A percentile compares a stretch with the other conserved stretches of the same genome.
These are phyloP conservation scores for Onthophagus taurus DNA, from an alignment of 1,140 invertebrate species.

Conservation along the genomic window DNA sequence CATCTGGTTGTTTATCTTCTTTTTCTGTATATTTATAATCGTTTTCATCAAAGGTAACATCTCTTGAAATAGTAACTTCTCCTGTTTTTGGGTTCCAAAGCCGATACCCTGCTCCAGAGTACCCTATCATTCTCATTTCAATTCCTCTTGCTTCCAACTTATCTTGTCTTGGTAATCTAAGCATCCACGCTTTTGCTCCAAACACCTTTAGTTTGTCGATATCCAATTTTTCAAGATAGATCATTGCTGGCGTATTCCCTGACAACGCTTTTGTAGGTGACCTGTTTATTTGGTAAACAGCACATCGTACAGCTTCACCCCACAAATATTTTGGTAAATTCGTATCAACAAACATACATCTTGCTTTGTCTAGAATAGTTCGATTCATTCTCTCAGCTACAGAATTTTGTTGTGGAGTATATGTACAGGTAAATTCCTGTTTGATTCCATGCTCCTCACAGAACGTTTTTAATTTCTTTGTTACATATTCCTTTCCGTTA, in stretches of 20 bases:
- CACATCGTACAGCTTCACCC: conserved; percentile 25
- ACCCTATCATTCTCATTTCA: conserved; percentile 18
- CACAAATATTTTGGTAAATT: conserved; percentile 22
- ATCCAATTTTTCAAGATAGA: not conserved
- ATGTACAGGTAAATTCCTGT: not conserved
- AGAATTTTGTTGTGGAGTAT: conserved; percentile 28
- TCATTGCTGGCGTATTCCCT: not conserved
- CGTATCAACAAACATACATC: conserved; percentile 20
- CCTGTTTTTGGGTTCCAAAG: conserved; percentile 20
- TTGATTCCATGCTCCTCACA: too few relatives aligned
- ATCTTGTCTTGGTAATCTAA: conserved; percentile 10
- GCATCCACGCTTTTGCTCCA: conserved; percentile 10
- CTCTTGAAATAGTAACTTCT: conserved; percentile 21
- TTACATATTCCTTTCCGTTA: not conserved
- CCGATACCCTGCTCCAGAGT: conserved; percentile 23
- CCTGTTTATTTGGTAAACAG: conserved; percentile 26
- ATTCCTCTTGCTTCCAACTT: conserved; percentile 12
- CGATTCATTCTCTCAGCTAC: conserved; percentile 18
- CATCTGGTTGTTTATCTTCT: not conserved
- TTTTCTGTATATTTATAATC: not conserved
- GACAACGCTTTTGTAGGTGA: conserved; percentile 8
- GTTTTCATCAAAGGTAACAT: conserved; percentile 20
- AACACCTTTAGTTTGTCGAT: conserved; percentile 10
- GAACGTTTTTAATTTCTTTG: too few relatives aligned
- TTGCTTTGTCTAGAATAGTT: conserved; percentile 16